phyloP scores from a whole-genome alignment of 2,113 vertebrate genomes.

The human region DNA sequence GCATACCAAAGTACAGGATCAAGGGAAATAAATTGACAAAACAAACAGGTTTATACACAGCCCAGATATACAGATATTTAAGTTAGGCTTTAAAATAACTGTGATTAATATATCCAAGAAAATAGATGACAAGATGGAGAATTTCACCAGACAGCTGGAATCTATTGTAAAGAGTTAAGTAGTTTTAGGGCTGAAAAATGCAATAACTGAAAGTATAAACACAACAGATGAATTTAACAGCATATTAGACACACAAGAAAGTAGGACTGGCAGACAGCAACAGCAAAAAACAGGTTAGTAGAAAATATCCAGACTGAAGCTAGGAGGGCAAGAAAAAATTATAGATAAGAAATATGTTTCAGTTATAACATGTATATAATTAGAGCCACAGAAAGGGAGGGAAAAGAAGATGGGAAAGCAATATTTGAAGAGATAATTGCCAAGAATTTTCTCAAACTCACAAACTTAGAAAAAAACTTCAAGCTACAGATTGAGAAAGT shows the following conservation, averaged over 20 bases:
- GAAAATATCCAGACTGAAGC: background rate
- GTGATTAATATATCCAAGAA: background rate
- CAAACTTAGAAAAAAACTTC: background rate
- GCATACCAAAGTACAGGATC: background rate
- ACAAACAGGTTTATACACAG: background rate
- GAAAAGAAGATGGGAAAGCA: background rate
- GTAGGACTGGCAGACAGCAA: background rate
- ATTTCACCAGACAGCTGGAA: background rate
- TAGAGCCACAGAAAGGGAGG: background rate
- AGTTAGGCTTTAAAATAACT: constrained; percentile 18
- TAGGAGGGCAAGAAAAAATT: background rate
- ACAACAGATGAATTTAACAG: background rate
- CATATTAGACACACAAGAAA: background rate
- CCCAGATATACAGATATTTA: background rate
- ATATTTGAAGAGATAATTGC: background rate
- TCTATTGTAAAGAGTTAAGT: background rate
- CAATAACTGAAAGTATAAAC: constrained; percentile 18
- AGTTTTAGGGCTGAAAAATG: constrained; percentile 11
- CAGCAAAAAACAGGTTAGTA: background rate
- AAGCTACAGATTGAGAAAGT: constrained; percentile 12
- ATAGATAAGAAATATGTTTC: background rate
- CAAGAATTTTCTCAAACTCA: background rate
- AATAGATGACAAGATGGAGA: background rate
- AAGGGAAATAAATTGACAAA: constrained; percentile 15
- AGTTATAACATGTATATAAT: background rate